These are phyloP conservation scores for Acropora yongei DNA, from an alignment of 64 coral and sea anemone genomes.

Conservation along the genomic window DNA sequence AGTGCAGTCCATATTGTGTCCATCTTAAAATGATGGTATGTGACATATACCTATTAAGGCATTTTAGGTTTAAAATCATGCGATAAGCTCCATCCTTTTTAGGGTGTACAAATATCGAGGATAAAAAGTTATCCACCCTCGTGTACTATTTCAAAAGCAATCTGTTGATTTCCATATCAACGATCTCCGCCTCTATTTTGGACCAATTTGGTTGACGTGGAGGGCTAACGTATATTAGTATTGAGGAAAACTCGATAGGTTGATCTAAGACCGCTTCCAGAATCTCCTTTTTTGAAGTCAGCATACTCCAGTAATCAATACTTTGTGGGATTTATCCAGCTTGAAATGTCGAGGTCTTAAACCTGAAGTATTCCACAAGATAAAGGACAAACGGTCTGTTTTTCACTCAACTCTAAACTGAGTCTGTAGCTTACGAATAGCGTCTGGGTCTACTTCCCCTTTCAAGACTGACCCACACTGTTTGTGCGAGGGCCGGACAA, in stretches of 20 bases:
- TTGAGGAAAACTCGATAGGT: conserved; percentile 15
- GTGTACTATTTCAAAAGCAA: neutral
- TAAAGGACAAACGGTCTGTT: neutral
- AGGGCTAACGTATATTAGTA: conserved; percentile 4
- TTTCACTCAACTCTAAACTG: conserved; percentile 28
- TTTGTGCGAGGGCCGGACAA: conserved; percentile 3
- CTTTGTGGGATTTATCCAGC: conserved; percentile 14
- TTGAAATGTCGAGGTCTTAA: conserved; percentile 21
- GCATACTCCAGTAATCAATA: conserved; percentile 8
- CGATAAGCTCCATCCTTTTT: conserved; percentile 39
- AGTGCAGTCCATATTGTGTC: conserved; percentile 43
- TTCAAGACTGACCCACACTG: neutral
- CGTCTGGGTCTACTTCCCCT: conserved; percentile 22
- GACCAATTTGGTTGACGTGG: conserved; percentile 5
- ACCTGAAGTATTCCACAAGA: no score
- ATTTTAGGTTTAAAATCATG: conserved; percentile 51
- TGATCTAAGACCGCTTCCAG: conserved; percentile 15
- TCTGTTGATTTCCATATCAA: conserved; percentile 31
- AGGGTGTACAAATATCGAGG: conserved; percentile 38
- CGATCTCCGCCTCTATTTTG: neutral
- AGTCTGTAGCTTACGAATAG: neutral
- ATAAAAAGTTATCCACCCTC: conserved; percentile 27
- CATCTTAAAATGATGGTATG: conserved; percentile 40
- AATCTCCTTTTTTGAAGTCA: conserved; percentile 42
- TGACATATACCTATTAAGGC: conserved; percentile 35